phyloP scores from a whole-genome alignment of 2,113 vertebrate genomes.

The Anhinga anhinga region DNA sequence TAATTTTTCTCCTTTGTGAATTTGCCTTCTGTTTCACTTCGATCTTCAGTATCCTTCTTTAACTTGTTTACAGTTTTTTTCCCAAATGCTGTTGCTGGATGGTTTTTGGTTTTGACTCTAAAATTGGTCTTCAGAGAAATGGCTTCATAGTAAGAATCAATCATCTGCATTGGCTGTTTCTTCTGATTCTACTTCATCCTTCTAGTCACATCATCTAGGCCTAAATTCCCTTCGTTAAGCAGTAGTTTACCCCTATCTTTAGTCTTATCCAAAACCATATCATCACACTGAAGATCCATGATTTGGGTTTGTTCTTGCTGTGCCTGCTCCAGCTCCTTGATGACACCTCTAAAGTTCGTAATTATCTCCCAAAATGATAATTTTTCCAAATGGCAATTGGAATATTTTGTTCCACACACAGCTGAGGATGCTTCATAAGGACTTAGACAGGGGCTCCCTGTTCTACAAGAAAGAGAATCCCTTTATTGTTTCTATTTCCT shows the following conservation, averaged over 20 bases:
- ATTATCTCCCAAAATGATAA: background rate
- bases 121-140: slow-evolving; percentile 11
- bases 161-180: slow-evolving; percentile 8
- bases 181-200: slow-evolving; percentile 8
- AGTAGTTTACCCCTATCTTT: background rate
- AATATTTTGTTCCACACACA: background rate
- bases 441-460: background rate
- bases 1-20: slow-evolving; percentile 31
- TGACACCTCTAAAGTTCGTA: background rate
- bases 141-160: slow-evolving; percentile 6
- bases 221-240: background rate
- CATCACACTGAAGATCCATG: background rate
- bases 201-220: background rate
- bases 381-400: background rate
- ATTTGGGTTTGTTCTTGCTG: slow-evolving; percentile 13
- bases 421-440: background rate
- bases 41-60: slow-evolving; percentile 6
- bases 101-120: background rate
- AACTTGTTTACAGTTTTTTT: background rate
- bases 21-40: slow-evolving; percentile 43
- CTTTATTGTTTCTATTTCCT: background rate
- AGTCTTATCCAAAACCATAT: background rate
- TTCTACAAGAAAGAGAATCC: background rate
- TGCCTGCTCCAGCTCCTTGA: background rate
- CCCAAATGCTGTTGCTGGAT: background rate